Conservation (phyloP, 2,113 vertebrate species). For the Paradoxurus hermaphroditus region DNA sequence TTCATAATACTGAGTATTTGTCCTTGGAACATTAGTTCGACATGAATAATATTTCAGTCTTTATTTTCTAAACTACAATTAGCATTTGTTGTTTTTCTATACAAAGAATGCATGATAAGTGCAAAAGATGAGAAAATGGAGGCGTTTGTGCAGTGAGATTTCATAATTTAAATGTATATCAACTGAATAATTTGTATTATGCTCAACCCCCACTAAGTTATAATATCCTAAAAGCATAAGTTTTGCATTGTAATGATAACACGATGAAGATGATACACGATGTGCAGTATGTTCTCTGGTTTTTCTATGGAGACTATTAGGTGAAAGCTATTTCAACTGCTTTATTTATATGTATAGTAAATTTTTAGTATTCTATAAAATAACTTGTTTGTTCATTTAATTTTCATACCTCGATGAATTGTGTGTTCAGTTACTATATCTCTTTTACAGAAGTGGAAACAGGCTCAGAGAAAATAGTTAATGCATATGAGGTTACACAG, state of each 20-base stretch:
- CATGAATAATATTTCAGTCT: not conserved
- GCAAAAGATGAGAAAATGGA: not conserved
- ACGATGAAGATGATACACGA: not conserved
- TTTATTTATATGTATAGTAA: not conserved
- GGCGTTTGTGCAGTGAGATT: not conserved
- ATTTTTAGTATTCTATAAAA: not conserved
- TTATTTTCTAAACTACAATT: slow-evolving; percentile 14
- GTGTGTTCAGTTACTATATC: not conserved
- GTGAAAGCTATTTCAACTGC: not conserved
- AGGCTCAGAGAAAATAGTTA: not conserved
- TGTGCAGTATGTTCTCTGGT: not conserved
- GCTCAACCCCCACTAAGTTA: not conserved
- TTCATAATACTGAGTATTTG: not conserved
- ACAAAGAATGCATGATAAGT: not conserved
- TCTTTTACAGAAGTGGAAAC: not conserved
- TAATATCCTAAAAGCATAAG: not conserved
- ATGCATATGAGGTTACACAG: not conserved
- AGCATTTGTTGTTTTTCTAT: not conserved
- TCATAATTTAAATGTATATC: not conserved
- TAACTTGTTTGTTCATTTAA: not conserved
- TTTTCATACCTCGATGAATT: not conserved
- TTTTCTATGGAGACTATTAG: not conserved
- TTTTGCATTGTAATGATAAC: not conserved
- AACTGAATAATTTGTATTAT: not conserved
- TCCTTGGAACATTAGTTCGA: not conserved